Evolutionary conservation across 2,113 vertebrate genomes (phyloP).

Genomic region (Cyanistes caeruleus): DNA sequence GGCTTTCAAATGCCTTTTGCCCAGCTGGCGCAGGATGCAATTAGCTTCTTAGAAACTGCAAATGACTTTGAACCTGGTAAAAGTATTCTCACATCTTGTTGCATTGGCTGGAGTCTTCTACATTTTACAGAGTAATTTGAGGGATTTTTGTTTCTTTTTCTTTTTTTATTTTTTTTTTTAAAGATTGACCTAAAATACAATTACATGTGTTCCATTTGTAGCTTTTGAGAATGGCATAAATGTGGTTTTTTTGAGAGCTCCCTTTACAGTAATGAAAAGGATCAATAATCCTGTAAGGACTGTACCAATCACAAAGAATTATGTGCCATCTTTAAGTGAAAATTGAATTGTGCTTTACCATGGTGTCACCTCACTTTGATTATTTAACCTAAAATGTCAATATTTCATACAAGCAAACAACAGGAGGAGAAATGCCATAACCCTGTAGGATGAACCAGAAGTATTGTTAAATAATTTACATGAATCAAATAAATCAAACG

Average conservation of each 20-base stretch:
- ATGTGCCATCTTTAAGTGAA: conserved; percentile 79
- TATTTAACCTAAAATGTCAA: conserved; percentile 76
- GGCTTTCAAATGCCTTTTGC: conserved; percentile 53
- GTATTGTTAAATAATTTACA: conserved; percentile 10
- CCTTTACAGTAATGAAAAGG: conserved; percentile 73
- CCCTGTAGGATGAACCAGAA: conserved; percentile 40
- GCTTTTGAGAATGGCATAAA: conserved; percentile 67
- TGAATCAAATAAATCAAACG: conserved; percentile 54
- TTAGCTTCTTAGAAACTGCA: conserved; percentile 51
- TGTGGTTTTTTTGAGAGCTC: conserved; percentile 67
- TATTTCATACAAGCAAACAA: conserved; percentile 67
- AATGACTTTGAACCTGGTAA: conserved; percentile 40
- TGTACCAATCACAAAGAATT: conserved; percentile 71
- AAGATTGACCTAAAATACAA: conserved; percentile 56
- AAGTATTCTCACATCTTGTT: conserved; percentile 21
- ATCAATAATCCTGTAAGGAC: conserved; percentile 77
- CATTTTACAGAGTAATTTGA: neutral
- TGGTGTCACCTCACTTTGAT: conserved; percentile 73
- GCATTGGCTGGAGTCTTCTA: neutral
- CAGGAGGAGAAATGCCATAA: conserved; percentile 48
- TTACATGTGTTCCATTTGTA: conserved; percentile 71
- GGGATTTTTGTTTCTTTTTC: neutral
- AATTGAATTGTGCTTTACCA: conserved; percentile 79
- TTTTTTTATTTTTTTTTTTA: neutral
- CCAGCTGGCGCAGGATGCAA: conserved; percentile 55